Conservation (phyloP, 2,113 vertebrate genomes). For the Ptilorrhoa leucosticta region DNA sequence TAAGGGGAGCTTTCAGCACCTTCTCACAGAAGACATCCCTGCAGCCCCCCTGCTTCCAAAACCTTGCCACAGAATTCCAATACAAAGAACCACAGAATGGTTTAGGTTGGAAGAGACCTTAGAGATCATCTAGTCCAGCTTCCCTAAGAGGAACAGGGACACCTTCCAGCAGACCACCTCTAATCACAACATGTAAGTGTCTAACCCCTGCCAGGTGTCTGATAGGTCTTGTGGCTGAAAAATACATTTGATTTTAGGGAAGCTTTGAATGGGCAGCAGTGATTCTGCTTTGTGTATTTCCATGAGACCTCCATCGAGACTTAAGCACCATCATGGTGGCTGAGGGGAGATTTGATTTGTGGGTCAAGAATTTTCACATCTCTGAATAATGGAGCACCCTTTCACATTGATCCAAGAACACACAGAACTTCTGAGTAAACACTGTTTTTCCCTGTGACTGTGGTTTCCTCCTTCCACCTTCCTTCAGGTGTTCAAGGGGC, state of each 20-base stretch:
- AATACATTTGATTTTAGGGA: background rate
- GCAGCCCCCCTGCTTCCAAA: background rate
- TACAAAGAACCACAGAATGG: background rate
- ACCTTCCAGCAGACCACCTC: background rate
- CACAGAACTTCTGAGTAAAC: background rate
- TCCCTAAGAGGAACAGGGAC: background rate
- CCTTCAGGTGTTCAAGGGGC: background rate
- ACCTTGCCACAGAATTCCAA: background rate
- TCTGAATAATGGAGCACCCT: background rate
- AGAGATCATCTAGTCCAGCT: background rate
- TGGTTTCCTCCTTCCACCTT: background rate
- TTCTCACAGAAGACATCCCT: background rate
- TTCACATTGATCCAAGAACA: background rate
- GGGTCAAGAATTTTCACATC: background rate
- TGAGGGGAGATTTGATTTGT: background rate
- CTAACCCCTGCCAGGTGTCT: background rate
- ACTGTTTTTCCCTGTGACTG: background rate
- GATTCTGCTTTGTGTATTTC: background rate
- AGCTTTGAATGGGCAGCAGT: background rate
- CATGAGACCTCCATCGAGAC: background rate
- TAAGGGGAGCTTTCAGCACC: background rate
- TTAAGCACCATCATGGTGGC: background rate
- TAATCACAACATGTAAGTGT: background rate
- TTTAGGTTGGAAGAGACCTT: background rate
- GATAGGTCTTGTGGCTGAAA: background rate